Conservation (phyloP, 2,797 vertebrate genomes). For the Tapera naevia region DNA sequence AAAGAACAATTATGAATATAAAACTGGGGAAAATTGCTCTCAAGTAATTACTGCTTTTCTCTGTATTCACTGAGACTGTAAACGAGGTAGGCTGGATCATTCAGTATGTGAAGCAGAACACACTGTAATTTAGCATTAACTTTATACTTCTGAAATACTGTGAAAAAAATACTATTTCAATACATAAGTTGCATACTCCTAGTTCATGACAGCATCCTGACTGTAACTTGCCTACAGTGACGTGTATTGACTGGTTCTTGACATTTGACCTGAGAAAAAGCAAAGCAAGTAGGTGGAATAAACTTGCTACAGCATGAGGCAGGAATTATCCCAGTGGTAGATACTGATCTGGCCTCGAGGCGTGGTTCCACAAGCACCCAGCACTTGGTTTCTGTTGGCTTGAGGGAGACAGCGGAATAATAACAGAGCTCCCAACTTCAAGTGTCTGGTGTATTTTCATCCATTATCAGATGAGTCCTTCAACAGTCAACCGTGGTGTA, state of each 20-base stretch:
- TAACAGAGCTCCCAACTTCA: background rate
- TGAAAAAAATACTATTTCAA: background rate
- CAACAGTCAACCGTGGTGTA: background rate
- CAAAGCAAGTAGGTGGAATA: background rate
- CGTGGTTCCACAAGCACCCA: background rate
- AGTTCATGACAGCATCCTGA: background rate
- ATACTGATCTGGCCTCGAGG: background rate
- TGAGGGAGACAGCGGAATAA: background rate
- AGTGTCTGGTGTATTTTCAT: background rate
- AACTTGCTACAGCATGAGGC: slow-evolving; percentile 8
- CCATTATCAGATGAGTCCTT: background rate
- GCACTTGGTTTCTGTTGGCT: background rate
- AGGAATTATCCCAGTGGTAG: background rate
- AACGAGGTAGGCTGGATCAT: accelerated
- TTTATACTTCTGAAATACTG: background rate
- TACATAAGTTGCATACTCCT: accelerated
- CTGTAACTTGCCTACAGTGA: background rate
- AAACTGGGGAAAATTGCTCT: background rate
- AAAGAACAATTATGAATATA: background rate
- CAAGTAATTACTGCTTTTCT: background rate
- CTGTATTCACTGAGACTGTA: background rate
- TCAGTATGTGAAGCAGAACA: background rate
- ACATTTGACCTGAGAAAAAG: background rate
- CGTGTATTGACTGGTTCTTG: background rate
- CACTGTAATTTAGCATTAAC: background rate